Evolutionary conservation across 2,113 vertebrate genomes (phyloP).

Genomic region (Pungitius pungitius): DNA sequence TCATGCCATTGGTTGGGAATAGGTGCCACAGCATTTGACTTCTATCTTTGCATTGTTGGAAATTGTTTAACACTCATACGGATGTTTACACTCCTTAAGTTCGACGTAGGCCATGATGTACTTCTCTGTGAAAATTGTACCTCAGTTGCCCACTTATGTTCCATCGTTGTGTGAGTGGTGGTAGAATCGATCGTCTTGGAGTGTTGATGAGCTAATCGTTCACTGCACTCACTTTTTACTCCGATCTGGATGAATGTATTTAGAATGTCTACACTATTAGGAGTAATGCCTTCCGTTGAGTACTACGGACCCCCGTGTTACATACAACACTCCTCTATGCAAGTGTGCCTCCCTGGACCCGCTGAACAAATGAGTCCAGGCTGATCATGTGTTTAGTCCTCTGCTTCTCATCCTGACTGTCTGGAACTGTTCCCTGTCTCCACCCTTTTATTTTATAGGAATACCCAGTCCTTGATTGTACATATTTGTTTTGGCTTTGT

Average conservation of each 20-base stretch:
- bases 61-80: conserved; percentile 12
- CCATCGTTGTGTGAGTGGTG: neutral
- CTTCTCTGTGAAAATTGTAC: conserved; percentile 18
- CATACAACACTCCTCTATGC: conserved; percentile 48
- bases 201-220: neutral
- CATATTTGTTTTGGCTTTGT: conserved; percentile 19
- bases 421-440: neutral
- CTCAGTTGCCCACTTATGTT: conserved; percentile 11
- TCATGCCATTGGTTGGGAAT: neutral
- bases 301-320: conserved; percentile 5
- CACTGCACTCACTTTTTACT: neutral
- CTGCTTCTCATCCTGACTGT: conserved; percentile 16
- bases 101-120: neutral
- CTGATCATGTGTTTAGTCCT: neutral
- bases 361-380: neutral
- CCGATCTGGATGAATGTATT: conserved; percentile 15
- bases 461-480: neutral
- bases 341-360: conserved; percentile 17
- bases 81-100: conserved; percentile 26
- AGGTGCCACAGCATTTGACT: neutral
- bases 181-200: neutral
- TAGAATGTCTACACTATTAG: neutral
- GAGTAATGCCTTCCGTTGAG: neutral
- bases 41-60: conserved; percentile 4
- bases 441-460: conserved; percentile 12